Evolutionary conservation across 2,797 vertebrate species (phyloP).

Genomic region (Acanthornis magna): DNA sequence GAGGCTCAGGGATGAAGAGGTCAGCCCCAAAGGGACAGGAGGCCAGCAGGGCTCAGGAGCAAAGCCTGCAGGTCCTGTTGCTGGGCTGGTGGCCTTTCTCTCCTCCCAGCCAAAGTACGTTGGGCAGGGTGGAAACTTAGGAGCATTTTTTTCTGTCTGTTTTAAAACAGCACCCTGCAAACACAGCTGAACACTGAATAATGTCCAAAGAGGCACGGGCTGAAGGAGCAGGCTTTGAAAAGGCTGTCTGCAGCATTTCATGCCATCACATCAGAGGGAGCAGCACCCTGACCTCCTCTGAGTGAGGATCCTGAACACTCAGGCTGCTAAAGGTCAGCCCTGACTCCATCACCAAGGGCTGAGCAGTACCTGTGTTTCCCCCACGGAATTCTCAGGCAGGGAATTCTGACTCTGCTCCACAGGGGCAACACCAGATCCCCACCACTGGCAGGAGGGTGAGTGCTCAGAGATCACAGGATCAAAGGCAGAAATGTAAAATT

Average conservation of each 20-base stretch:
- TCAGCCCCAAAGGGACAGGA: background rate
- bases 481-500: background rate
- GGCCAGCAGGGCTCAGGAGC: background rate
- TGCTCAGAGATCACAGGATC: background rate
- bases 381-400: background rate
- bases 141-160: background rate
- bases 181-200: background rate
- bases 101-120: background rate
- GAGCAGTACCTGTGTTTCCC: background rate
- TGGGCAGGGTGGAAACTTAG: background rate
- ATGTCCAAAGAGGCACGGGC: rapidly evolving
- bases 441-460: background rate
- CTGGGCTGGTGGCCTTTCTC: background rate
- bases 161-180: background rate
- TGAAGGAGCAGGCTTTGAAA: background rate
- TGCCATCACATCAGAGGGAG: background rate
- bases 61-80: background rate
- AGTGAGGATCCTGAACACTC: background rate
- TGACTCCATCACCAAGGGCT: rapidly evolving
- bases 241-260: background rate
- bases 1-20: background rate
- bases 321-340: background rate
- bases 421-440: background rate
- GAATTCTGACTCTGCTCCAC: background rate
- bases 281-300: background rate